phyloP scores from a whole-genome alignment of 2,113 vertebrate species.

The Gallinago media region DNA sequence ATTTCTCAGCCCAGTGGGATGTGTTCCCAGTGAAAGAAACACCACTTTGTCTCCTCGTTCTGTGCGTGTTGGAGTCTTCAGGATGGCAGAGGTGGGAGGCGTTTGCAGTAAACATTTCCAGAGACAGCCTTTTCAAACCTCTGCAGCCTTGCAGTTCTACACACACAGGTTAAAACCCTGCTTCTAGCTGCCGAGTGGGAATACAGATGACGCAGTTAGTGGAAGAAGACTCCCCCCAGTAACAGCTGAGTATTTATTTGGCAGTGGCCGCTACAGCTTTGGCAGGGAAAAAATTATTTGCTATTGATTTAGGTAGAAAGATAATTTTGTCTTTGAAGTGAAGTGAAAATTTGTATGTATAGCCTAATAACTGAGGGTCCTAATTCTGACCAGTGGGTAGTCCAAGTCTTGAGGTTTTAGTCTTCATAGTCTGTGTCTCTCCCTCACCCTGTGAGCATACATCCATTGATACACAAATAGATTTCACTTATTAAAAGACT shows the following conservation, averaged over 20 bases:
- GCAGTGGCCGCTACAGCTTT: neutral
- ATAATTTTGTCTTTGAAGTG: neutral
- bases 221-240: neutral
- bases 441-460: neutral
- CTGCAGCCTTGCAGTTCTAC: neutral
- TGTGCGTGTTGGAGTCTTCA: neutral
- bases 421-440: neutral
- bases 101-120: neutral
- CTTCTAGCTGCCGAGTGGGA: neutral
- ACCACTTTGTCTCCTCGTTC: neutral
- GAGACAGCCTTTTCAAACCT: neutral
- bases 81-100: neutral
- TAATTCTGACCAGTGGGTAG: neutral
- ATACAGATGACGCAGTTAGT: neutral
- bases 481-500: neutral
- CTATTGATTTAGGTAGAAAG: neutral
- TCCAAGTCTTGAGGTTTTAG: neutral
- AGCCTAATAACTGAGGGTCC: neutral
- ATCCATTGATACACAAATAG: neutral
- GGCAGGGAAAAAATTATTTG: neutral
- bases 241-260: neutral
- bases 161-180: accelerated
- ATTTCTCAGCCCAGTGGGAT: too few species aligned
- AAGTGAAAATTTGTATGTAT: neutral
- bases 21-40: neutral